phyloP scores from a whole-genome alignment of 1,140 invertebrate genomes.

The Papilio xuthus region DNA sequence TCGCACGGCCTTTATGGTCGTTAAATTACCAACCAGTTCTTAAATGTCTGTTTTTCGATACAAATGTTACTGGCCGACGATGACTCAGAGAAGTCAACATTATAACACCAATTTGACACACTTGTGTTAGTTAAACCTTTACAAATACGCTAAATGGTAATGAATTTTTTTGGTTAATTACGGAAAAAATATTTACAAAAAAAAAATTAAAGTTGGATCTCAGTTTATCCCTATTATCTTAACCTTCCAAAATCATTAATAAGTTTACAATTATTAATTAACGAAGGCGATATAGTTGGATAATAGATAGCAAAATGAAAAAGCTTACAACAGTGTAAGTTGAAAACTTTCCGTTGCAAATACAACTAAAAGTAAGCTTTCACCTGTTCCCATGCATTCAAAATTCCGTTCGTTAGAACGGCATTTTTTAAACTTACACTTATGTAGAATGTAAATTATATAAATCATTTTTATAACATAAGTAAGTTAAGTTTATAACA shows the following conservation, averaged over 20 bases:
- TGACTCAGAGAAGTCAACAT: neutral
- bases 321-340: neutral
- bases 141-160: neutral
- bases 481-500: too few relatives aligned
- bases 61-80: neutral
- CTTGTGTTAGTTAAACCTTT: neutral
- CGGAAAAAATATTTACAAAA: too few relatives aligned
- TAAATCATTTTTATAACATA: too few relatives aligned
- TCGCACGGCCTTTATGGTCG: constrained; percentile 9
- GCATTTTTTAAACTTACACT: neutral
- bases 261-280: too few relatives aligned
- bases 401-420: neutral
- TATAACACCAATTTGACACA: neutral
- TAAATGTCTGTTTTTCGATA: constrained; percentile 1
- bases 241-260: too few relatives aligned
- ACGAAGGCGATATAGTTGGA: neutral
- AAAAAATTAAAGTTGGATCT: too few relatives aligned
- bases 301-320: neutral
- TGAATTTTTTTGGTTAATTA: too few relatives aligned
- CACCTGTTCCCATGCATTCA: constrained; percentile 5
- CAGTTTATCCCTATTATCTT: too few relatives aligned
- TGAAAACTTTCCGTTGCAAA: neutral
- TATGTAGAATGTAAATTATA: too few relatives aligned
- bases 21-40: constrained; percentile 15
- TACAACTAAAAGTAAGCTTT: constrained; percentile 1